A percentile compares a stretch with the other conserved stretches of the same genome.
Conservation (phyloP, 2,888 invertebrate species). For the Microctonus brassicae region DNA sequence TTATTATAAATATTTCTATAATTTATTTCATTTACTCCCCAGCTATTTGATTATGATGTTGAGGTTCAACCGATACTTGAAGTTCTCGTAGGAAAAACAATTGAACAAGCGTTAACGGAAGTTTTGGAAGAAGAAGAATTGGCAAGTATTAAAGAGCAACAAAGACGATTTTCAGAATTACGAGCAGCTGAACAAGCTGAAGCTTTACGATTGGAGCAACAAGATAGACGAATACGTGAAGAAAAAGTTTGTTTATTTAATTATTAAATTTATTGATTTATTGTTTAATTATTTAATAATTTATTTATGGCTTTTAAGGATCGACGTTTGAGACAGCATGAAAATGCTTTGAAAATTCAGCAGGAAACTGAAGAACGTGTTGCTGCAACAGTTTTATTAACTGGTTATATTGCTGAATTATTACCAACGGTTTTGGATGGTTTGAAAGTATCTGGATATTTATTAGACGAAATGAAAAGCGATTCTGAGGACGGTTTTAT, state of each 20-base stretch:
- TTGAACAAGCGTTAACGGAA: conserved; percentile 90
- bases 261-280: background rate
- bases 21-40: conserved; percentile 32
- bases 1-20: background rate
- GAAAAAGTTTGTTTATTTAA: conserved; percentile 76
- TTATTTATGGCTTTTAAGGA: no score
- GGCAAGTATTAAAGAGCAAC: conserved; percentile 83
- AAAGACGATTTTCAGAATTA: conserved; percentile 79
- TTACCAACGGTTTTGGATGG: conserved; percentile 87
- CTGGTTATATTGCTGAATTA: conserved; percentile 88
- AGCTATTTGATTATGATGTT: conserved; percentile 92
- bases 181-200: conserved; percentile 88
- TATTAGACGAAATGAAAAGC: conserved; percentile 75
- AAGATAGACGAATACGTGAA: conserved; percentile 78
- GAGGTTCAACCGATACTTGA: conserved; percentile 93
- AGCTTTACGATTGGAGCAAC: conserved; percentile 83
- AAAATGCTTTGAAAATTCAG: conserved; percentile 75
- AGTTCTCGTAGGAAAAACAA: conserved; percentile 88
- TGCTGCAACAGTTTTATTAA: conserved; percentile 85
- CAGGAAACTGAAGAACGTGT: conserved; percentile 85
- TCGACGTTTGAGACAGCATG: conserved; percentile 80
- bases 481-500: conserved; percentile 85
- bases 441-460: conserved; percentile 81
- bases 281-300: background rate
- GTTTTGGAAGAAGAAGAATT: conserved; percentile 95